Conservation (phyloP, 2,113 vertebrate genomes). For the Salminus brasiliensis region DNA sequence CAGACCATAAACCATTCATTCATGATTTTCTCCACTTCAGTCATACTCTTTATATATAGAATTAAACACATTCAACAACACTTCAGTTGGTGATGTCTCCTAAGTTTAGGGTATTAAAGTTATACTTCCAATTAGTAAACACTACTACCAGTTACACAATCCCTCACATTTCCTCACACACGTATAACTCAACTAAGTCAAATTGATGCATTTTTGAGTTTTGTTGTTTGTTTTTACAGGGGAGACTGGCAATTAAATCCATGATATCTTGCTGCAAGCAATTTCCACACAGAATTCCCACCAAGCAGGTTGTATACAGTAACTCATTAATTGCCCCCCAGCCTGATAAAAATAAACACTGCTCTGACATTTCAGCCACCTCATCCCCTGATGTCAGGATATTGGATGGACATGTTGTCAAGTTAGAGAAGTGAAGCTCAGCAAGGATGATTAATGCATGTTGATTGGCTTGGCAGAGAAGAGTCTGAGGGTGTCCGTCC, state of each 20-base stretch:
- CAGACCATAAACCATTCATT: too few relatives aligned
- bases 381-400: slow-evolving; percentile 29
- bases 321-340: background rate
- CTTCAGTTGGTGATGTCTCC: too few relatives aligned
- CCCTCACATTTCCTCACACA: too few relatives aligned
- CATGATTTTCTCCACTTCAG: too few relatives aligned
- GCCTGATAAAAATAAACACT: slow-evolving; percentile 45
- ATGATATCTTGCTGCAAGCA: background rate
- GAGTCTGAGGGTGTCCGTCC: background rate
- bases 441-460: slow-evolving; percentile 40
- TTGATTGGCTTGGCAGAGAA: slow-evolving; percentile 40
- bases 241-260: background rate
- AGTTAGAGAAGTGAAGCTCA: slow-evolving; percentile 10
- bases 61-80: too few relatives aligned
- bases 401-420: slow-evolving; percentile 42
- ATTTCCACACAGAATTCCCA: background rate
- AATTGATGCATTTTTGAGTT: too few relatives aligned
- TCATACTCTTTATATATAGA: too few relatives aligned
- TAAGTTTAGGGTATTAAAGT: too few relatives aligned
- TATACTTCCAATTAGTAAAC: too few relatives aligned
- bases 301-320: background rate
- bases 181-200: background rate
- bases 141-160: background rate
- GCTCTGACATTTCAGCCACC: slow-evolving; percentile 27
- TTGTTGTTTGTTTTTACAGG: background rate